Percentiles rank a stretch among this genome's conserved stretches.
Conservation (phyloP, 2,888 invertebrate genomes). For the Podotricha telesiphe region DNA sequence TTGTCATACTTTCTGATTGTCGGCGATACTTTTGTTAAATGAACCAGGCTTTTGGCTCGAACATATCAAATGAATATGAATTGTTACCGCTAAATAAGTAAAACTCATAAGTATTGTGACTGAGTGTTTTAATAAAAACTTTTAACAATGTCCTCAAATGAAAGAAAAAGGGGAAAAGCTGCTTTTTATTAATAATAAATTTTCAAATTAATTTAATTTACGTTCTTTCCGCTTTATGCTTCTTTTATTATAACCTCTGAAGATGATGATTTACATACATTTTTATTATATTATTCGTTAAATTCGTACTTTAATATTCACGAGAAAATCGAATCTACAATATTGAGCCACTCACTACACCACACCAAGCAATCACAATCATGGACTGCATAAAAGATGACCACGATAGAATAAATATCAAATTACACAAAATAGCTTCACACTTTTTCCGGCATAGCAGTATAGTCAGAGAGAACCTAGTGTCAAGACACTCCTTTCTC, state of each 20-base stretch:
- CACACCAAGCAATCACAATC: no score
- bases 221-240: background rate
- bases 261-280: background rate
- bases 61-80: slow-evolving; percentile 20
- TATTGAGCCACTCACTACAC: no score
- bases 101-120: slow-evolving; percentile 1
- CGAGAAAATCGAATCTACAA: no score
- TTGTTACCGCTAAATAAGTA: background rate
- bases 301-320: no score
- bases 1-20: slow-evolving; percentile 10
- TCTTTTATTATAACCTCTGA: background rate
- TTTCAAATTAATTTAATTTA: background rate
- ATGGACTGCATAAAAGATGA: no score
- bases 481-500: no score
- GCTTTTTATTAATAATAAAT: background rate
- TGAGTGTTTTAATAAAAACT: slow-evolving; percentile 12
- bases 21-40: slow-evolving; percentile 22
- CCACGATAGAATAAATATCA: no score
- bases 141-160: slow-evolving; percentile 7
- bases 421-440: no score
- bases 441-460: no score
- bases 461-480: no score
- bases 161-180: background rate
- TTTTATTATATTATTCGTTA: background rate
- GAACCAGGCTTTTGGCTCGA: slow-evolving; percentile 3